These are phyloP conservation scores for Leucozona laternaria DNA, from an alignment of 2,888 invertebrate genomes.

Conservation along the genomic window DNA sequence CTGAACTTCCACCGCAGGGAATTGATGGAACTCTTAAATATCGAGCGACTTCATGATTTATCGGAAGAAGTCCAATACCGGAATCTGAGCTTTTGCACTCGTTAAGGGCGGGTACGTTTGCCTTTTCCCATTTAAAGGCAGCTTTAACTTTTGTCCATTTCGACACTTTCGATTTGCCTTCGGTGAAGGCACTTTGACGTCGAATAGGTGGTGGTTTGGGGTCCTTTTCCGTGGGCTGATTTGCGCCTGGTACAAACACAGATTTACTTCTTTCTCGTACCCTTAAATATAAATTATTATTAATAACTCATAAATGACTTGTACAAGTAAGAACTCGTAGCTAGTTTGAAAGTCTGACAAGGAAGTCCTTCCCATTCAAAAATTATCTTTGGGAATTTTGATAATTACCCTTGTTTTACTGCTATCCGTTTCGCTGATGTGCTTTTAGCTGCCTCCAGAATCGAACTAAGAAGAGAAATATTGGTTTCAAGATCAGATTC, in stretches of 20 bases:
- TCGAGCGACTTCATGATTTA: constrained; percentile 84
- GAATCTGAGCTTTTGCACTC: constrained; percentile 82
- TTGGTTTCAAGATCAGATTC: constrained; percentile 86
- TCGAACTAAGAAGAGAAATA: constrained; percentile 87
- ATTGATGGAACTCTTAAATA: constrained; percentile 85
- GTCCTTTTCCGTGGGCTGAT: constrained; percentile 81
- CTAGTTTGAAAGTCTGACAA: no score
- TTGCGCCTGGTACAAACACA: constrained; percentile 87
- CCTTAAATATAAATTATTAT: constrained; percentile 61
- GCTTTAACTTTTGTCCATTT: constrained; percentile 96
- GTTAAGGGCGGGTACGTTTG: constrained; percentile 84
- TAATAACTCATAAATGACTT: neutral
- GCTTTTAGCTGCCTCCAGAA: constrained; percentile 85
- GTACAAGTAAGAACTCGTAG: neutral
- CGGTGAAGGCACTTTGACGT: constrained; percentile 82
- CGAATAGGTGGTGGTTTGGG: constrained; percentile 76
- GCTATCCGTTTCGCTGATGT: constrained; percentile 84
- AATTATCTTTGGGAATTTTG: no score
- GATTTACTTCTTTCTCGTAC: constrained; percentile 88
- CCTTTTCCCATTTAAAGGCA: constrained; percentile 94
- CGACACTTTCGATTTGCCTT: constrained; percentile 85
- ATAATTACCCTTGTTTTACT: constrained; percentile 80
- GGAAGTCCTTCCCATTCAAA: no score
- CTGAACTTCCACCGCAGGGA: constrained; percentile 85
- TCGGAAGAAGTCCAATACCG: constrained; percentile 83